Evolutionary conservation across 2,888 invertebrate species (phyloP).

Genomic region (Ganaspis brasiliensis): DNA sequence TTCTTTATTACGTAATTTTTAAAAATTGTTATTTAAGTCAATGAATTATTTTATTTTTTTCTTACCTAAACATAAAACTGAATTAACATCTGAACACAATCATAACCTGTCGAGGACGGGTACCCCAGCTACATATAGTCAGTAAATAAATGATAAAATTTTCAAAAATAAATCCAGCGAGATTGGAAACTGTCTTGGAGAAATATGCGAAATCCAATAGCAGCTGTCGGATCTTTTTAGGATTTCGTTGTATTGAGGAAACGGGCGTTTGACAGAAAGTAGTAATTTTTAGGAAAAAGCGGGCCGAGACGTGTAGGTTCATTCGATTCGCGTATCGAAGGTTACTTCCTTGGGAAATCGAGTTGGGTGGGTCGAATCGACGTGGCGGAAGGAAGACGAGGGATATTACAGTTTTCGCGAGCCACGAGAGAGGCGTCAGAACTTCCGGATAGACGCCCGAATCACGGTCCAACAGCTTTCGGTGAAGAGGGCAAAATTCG

Average conservation of each 20-base stretch:
- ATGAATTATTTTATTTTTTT: too few relatives aligned
- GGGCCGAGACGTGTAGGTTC: constrained; percentile 16
- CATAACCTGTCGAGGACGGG: too few relatives aligned
- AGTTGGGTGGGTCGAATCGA: constrained; percentile 55
- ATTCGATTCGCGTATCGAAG: constrained; percentile 57
- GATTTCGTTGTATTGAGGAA: background rate
- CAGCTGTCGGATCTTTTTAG: constrained; percentile 8
- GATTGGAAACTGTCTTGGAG: background rate
- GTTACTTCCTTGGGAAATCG: constrained; percentile 48
- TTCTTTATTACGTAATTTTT: too few relatives aligned
- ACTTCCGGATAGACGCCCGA: constrained; percentile 43
- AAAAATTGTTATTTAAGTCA: too few relatives aligned
- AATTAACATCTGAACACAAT: too few relatives aligned
- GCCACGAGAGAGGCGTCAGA: constrained; percentile 47
- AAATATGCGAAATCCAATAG: constrained; percentile 30
- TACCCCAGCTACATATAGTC: too few relatives aligned
- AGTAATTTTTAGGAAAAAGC: constrained; percentile 28
- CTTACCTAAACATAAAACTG: too few relatives aligned
- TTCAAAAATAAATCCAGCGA: background rate
- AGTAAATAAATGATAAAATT: background rate
- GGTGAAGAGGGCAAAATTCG: background rate
- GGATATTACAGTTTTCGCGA: constrained; percentile 59
- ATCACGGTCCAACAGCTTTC: constrained; percentile 44
- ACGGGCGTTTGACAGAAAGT: constrained; percentile 19
- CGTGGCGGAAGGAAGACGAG: constrained; percentile 60